These are phyloP conservation scores for Antheraea yamamai DNA, from an alignment of 2,888 invertebrate species.

Conservation along the genomic window DNA sequence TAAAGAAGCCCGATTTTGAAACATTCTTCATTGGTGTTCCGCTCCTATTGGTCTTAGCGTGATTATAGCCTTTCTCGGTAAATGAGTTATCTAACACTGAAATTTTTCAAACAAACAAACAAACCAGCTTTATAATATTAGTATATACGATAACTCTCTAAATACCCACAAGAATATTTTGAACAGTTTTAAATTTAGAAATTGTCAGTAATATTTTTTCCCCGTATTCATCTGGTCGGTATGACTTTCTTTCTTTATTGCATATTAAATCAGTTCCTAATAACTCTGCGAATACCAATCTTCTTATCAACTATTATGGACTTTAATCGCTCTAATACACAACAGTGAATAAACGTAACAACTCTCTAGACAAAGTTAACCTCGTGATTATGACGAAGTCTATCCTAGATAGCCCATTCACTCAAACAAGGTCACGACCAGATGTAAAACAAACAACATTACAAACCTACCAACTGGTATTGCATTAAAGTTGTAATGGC, in stretches of 20 bases:
- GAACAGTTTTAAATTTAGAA: too few relatives aligned
- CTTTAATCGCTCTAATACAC: neutral
- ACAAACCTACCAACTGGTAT: slow-evolving; percentile 45
- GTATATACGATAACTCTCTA: too few relatives aligned
- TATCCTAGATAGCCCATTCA: slow-evolving; percentile 44
- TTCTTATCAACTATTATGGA: neutral
- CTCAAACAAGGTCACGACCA: slow-evolving; percentile 66
- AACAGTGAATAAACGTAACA: neutral
- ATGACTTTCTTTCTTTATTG: neutral
- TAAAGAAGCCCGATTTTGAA: too few relatives aligned
- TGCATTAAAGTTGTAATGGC: slow-evolving; percentile 32
- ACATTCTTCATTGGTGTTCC: too few relatives aligned
- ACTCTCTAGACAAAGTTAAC: neutral
- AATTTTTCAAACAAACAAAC: too few relatives aligned
- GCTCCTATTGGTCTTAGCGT: too few relatives aligned
- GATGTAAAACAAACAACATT: slow-evolving; percentile 42
- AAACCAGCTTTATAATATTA: too few relatives aligned
- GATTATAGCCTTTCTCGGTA: too few relatives aligned
- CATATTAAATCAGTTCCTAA: neutral
- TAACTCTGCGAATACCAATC: neutral
- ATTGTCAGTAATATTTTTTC: neutral
- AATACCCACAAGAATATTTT: too few relatives aligned
- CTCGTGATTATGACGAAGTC: slow-evolving; percentile 25
- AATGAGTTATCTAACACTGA: too few relatives aligned
- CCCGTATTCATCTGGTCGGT: neutral